Evolutionary conservation across 2,797 vertebrate species (phyloP), one percentile per base, ranked within the genome.

Genomic region (Buphagus erythrorhynchus): DNA sequence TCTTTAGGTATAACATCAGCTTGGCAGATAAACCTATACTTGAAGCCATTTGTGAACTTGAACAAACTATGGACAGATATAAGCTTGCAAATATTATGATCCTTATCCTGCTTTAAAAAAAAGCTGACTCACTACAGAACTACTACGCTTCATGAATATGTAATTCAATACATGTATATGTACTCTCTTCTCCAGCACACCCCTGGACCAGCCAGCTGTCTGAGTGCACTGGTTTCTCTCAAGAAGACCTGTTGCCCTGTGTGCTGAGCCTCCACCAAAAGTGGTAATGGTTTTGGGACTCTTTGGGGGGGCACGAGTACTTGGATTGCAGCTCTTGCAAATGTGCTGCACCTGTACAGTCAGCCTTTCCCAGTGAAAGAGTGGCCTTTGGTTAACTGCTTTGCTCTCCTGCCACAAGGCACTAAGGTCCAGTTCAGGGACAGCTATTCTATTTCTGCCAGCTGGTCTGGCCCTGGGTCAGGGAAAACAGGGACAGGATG

Each of bases 171-270:
- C 6, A n/a, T 36, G 13, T 58, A 59, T 33, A 4, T 9, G 7
- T 69, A 13, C 68, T 94, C 57, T 80, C 48, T 75, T 95, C 63
- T 65, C 26, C 97, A 99, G 99, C 98, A 96, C 99, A 98, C 33
- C 96, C 99, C 52, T 99, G 99, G 99, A 99, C 98, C 46, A 96
- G 95, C 57, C 98, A 98, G 88, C 94, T 99, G 33, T 97, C 96
- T 2, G 99, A 99, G 62, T 98, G 98, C 93, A 99, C 99, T 0
- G 98, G 99, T 18, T 99, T 99, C 97, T 98, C 98, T 67, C 97
- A 98, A 51, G 97, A 99, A 82, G 99, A 99, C 88, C 98, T 99
- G 10, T 90, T 98, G 40, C 98, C 99, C 38, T 98, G 98, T 4
- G 97, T 98, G 55, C 96, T 99, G 81, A 98, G 98, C 95, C 99